phyloP scores from a whole-genome alignment of 2,888 invertebrate genomes.

The Callyntrura guangdongensis region DNA sequence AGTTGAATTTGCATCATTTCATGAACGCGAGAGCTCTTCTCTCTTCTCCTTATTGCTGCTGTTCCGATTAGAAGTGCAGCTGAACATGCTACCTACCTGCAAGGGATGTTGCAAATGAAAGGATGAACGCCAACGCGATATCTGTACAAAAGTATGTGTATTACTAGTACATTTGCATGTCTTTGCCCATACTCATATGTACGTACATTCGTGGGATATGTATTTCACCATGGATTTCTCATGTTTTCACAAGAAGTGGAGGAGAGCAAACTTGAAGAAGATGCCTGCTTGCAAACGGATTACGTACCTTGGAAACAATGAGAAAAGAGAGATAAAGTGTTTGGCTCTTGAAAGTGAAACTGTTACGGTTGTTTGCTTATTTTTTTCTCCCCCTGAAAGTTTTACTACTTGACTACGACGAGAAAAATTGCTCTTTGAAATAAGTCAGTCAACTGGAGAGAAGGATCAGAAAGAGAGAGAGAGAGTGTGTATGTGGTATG shows the following conservation, averaged over 20 bases:
- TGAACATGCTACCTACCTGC: constrained; percentile 5
- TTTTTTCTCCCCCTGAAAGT: constrained; percentile 36
- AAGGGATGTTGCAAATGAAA: neutral
- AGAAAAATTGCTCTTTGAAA: constrained; percentile 43
- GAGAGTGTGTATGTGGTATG: neutral
- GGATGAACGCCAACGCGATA: neutral
- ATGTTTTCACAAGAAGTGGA: constrained; percentile 13
- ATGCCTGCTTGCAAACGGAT: constrained; percentile 25
- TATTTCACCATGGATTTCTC: neutral
- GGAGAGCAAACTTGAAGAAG: neutral
- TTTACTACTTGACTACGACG: constrained; percentile 40
- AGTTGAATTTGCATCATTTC: constrained; percentile 70
- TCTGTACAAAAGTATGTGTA: neutral
- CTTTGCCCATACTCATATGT: neutral
- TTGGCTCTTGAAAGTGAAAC: constrained; percentile 60
- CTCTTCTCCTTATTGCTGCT: neutral
- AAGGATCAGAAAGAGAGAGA: neutral
- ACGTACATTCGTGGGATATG: neutral
- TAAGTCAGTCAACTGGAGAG: constrained; percentile 53
- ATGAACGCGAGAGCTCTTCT: neutral
- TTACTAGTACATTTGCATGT: neutral
- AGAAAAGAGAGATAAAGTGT: constrained; percentile 28
- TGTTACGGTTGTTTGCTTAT: constrained; percentile 48
- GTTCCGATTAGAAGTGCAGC: constrained; percentile 27
- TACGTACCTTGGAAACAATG: constrained; percentile 29